Evolutionary conservation across 1,140 invertebrate species (phyloP), one percentile per base, ranked within the genome.

Genomic region (Anthonomus grandis): DNA sequence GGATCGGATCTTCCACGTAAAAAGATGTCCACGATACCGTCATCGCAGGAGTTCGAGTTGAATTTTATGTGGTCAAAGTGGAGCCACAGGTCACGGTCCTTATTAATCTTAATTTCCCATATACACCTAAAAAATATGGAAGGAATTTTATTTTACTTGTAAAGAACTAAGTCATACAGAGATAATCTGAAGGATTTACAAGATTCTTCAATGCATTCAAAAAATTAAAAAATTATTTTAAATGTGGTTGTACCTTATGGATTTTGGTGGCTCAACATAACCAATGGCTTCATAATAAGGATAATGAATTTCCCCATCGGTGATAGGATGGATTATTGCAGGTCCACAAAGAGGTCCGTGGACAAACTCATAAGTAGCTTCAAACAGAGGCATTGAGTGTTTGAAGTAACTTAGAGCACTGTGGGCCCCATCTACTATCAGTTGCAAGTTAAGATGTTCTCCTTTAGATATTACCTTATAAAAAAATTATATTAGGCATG

Each of bases 371-470:
- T 90, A 94, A 5, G 78, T 82, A 0, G 90, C 90, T 72, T 91
- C 84, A 67, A 93, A 93, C 1, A 94, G 77, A 0, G 90, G 85
- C 23, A 81, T 78, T 5, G 83, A 79, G 60, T 90, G 86, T 70
- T 94, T 94, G 74, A 94, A 93, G 68, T 93, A 94, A 36, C 85
- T 90, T 0, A 86, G 79, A 0, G 90, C 88, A 0, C 90, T 87
- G 60, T 91, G 87, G 23, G 85, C 82, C 8, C 85, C 85, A 64
- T 93, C 90, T 0, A 94, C 83, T 15, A 89, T 82, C 49, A 94
- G 76, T 67, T 89, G 86, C 6, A 93, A 76, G 58, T 89, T 87
- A 31, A 91, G 74, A 38, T 83, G 83, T 64, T 90, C 89, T 5
- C 87, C 87, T 5, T 82, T 82, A 0, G 89, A 91, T 3, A 91